Percentiles rank a stretch among this genome's conserved stretches.
Evolutionary conservation across 2,888 invertebrate genomes (phyloP).

Genomic region (Dermolepida albohirtum): DNA sequence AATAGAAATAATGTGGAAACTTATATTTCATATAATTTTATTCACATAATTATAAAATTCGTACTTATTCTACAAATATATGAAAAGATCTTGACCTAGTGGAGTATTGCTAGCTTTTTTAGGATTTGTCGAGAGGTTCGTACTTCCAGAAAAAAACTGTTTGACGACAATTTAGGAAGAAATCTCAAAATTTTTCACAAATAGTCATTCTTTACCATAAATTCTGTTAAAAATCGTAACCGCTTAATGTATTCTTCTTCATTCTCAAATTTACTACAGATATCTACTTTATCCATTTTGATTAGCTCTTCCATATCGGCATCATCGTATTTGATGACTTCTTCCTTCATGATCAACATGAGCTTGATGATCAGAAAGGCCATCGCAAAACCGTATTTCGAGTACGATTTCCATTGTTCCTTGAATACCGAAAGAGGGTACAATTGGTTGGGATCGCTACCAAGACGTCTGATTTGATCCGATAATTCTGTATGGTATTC

Average conservation of each 20-base stretch:
- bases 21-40: too few species aligned
- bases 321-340: conserved; percentile 46
- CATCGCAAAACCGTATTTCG: conserved; percentile 51
- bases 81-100: too few species aligned
- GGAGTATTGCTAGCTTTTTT: too few species aligned
- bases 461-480: conserved; percentile 48
- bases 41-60: too few species aligned
- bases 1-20: too few species aligned
- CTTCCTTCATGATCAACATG: conserved; percentile 50
- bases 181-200: neutral
- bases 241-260: conserved; percentile 17
- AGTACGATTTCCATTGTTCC: conserved; percentile 52
- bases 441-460: conserved; percentile 49
- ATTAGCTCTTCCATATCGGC: neutral
- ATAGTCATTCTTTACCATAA: conserved; percentile 18
- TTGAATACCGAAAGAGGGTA: conserved; percentile 51
- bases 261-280: neutral
- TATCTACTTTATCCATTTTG: neutral
- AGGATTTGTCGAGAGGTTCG: too few species aligned
- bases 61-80: too few species aligned
- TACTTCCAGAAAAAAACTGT: too few species aligned
- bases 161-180: too few species aligned
- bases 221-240: neutral
- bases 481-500: conserved; percentile 57
- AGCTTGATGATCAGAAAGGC: conserved; percentile 50